Percentiles rank a stretch among this genome's conserved stretches.
Conservation (phyloP, 2,888 invertebrate species). For the Piscicola geometra region DNA sequence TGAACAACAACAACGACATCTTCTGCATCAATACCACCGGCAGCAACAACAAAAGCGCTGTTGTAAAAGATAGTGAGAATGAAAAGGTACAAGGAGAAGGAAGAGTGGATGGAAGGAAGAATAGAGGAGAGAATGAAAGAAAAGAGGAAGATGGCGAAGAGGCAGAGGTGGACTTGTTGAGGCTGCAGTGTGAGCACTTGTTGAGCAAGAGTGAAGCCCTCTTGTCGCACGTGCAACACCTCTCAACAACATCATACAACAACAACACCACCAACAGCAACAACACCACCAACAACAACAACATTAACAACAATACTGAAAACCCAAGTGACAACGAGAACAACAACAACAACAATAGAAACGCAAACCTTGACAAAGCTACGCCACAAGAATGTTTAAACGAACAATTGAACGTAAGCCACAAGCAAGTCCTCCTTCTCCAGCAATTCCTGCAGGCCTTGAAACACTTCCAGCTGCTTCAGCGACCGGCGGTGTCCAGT, state of each 20-base stretch:
- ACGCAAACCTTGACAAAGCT: too few species aligned
- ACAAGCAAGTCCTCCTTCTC: neutral
- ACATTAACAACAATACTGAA: neutral
- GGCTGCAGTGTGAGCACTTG: neutral
- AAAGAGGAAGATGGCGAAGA: neutral
- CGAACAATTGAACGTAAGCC: neutral
- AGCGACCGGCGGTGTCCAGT: neutral
- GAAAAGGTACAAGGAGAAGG: neutral
- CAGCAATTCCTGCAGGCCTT: neutral
- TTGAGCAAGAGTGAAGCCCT: neutral
- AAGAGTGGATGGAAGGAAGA: neutral
- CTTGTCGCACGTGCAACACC: neutral
- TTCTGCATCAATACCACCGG: neutral
- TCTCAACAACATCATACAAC: neutral
- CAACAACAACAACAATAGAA: too few species aligned
- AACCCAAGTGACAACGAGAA: too few species aligned
- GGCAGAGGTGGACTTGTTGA: neutral
- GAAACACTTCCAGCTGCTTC: neutral
- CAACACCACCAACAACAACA: neutral
- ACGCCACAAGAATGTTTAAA: too few species aligned
- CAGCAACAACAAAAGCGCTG: neutral
- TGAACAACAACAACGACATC: neutral
- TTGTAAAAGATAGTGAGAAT: neutral
- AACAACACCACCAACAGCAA: neutral
- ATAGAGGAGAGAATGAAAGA: neutral